phyloP scores from a whole-genome alignment of 2,113 vertebrate genomes.

The Sitta europaea region DNA sequence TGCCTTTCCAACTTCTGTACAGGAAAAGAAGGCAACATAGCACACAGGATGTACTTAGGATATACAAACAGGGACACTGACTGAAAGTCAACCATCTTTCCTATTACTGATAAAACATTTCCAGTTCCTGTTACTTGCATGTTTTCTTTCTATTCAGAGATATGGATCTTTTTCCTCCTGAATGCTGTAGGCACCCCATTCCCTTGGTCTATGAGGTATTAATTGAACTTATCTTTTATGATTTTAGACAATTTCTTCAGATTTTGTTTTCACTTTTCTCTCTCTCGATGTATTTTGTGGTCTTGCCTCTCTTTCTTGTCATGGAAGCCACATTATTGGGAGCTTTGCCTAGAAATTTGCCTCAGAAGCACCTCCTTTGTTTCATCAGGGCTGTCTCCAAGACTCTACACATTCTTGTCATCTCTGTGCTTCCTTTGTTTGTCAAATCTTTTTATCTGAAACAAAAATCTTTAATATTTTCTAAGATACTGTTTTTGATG shows the following conservation, averaged over 20 bases:
- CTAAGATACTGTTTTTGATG: constrained; percentile 11
- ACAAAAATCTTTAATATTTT: constrained; percentile 38
- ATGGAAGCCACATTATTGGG: not conserved
- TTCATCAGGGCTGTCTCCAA: not conserved
- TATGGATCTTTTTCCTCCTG: not conserved
- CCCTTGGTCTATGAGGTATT: not conserved
- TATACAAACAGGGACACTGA: not conserved
- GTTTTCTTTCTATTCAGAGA: not conserved
- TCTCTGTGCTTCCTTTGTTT: constrained; percentile 2
- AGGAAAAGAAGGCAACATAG: not conserved
- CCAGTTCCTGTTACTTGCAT: not conserved
- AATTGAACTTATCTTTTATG: not conserved
- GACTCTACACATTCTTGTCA: not conserved
- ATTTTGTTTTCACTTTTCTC: not conserved
- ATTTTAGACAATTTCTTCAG: not conserved
- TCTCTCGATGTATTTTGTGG: not conserved
- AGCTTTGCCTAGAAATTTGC: not conserved
- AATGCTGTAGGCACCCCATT: not conserved
- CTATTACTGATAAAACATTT: not conserved
- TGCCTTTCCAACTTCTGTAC: not conserved
- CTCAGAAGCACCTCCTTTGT: not conserved
- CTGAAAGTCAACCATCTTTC: not conserved
- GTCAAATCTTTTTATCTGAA: constrained; percentile 17
- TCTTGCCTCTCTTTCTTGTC: not conserved
- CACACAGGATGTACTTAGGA: not conserved